These are phyloP conservation scores for Hippocampus guttulatus DNA, from an alignment of 2,113 vertebrate genomes.

Conservation along the genomic window DNA sequence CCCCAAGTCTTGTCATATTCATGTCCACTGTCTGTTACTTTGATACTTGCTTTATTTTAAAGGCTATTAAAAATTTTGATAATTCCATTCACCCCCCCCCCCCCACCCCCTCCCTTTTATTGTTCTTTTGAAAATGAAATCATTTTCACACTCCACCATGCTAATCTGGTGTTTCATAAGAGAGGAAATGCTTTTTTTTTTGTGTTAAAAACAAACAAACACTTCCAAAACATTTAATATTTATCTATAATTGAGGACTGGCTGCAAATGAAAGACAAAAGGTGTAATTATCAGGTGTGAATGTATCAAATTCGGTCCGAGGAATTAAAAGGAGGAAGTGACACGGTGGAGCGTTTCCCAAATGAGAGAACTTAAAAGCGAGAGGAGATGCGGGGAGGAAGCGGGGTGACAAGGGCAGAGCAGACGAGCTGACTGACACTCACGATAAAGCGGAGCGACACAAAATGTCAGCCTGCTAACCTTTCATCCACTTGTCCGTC, in stretches of 20 bases:
- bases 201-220: background rate
- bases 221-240: background rate
- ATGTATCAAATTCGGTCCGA: conserved; percentile 34
- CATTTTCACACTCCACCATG: too few species aligned
- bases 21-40: too few species aligned
- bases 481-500: conserved; percentile 57
- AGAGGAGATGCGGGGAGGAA: conserved; percentile 49
- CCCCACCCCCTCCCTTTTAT: too few species aligned
- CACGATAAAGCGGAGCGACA: conserved; percentile 66
- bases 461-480: conserved; percentile 67
- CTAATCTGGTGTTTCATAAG: background rate
- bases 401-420: conserved; percentile 63
- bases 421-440: conserved; percentile 59
- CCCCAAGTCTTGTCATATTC: too few species aligned
- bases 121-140: too few species aligned
- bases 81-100: too few species aligned
- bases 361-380: conserved; percentile 34
- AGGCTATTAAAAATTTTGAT: too few species aligned
- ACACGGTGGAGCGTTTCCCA: conserved; percentile 21
- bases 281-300: conserved; percentile 23
- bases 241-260: conserved; percentile 13
- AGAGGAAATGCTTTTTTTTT: background rate
- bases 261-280: conserved; percentile 31
- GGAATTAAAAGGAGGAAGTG: conserved; percentile 24
- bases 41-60: too few species aligned